Evolutionary conservation across 2,888 invertebrate species (phyloP), one percentile per base, ranked within the genome.

Genomic region (Cheilosia vulpina): DNA sequence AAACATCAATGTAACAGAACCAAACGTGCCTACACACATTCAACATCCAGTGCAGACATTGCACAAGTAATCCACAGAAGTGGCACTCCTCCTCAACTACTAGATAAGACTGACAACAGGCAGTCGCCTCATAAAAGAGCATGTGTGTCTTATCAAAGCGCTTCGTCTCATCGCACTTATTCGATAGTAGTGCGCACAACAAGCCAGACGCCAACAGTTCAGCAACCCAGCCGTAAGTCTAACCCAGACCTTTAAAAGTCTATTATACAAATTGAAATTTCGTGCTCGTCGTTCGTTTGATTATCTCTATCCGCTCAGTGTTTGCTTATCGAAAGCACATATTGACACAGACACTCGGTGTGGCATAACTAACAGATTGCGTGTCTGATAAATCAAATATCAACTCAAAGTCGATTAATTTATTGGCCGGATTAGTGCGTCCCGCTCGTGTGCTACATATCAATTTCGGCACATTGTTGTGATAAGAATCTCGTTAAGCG

Each of bases 121-220:
- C 21, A 31, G 43, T 17, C 19, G 47, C 7, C 47, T 43, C 19
- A 15, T 17, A 17, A 41, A 27, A 27, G 27, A 68, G 17, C 53
- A 55, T 55, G 66, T 55, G 19, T 65, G 50, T 17, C 55, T 68
- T 68, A 68, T 68, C 53, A 43, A 4, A 43, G 11, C 15, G 11
- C 17, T 27, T 19, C 38, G 9, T n/a, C 38, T 38, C 41, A 41
- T 38, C 38, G 6, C 17, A 31, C 4, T 17, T 11, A 13, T 66
- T 53, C 38, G 15, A 9, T 50, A 13, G n/a, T 24, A 24, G 38
- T 38, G 21, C n/a, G 11, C 21, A 11, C 52, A 50, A 24, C n/a
- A 52, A 50, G n/a, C 7, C 65, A 50, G 21, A n/a, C 34, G n/a
- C 41, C 5, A 9, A 19, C 9, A 47, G 17, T 47, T 19, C 3